Base-by-base conservation (phyloP, 2,797 vertebrate species). In the Furcifer pardalis region DNA sequence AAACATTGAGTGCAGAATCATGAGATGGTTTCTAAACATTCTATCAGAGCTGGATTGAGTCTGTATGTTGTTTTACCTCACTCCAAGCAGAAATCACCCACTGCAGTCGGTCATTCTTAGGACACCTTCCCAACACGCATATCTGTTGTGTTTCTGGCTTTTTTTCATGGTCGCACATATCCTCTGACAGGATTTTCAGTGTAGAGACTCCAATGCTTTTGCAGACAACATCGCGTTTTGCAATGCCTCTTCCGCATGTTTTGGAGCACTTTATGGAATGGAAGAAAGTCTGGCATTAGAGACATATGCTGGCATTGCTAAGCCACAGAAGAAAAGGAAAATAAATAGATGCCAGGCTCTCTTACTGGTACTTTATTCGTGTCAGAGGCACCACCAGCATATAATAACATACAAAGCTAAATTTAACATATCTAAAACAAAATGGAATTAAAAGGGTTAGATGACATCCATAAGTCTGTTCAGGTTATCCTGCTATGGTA, bases 51-150 rank as follows among this genome's bases (percentile, higher is more conserved):
- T 1, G 7, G 60, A 35, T 4, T 19, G 2, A 52, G 44, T 37
- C 46, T 30, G 65, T 7, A 21, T 5, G 15, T 71, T 15, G 10
- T 76, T 63, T 88, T 96, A 99, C 98, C 98, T 99, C 97, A 88
- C 97, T 97, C 98, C 98, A 99, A 2, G 97, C 89, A 42, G 97
- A 96, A 27, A 96, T 88, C 80, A 97, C 94, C 98, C 98, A 99
- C 94, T 98, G 97, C 7, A 99, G 97, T 75, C 95, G 96, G 68
- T 96, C 97, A 1, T 99, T 99, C 87, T 95, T 98, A 84, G 98
- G 98, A 92, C 99, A 99, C 32, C 98, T 97, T 68, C 97, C 95
- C 21, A 98, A 94, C 74, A 98, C 97, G 1, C 99, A 99, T 46
- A 94, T 96, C 96, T 99, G 97, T 81, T 98, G 98, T 30, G 92